These are phyloP conservation scores for Lepus oiostolus DNA, from an alignment of 2,797 vertebrate species.

Conservation along the genomic window DNA sequence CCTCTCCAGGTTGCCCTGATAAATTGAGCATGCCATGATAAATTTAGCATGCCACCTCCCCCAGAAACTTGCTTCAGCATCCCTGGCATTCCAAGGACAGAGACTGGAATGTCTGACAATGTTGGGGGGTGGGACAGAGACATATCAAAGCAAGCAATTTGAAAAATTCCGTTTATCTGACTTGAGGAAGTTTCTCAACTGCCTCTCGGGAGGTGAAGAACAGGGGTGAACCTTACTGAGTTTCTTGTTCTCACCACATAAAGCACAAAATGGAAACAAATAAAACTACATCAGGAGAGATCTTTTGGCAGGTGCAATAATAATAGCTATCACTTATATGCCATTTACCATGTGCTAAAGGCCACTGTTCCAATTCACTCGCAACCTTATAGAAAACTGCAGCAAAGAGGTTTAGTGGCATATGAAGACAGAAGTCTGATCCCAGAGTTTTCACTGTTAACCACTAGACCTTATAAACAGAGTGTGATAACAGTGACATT, in stretches of 20 bases:
- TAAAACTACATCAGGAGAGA: not conserved
- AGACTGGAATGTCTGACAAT: not conserved
- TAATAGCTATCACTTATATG: not conserved
- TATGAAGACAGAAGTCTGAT: not conserved
- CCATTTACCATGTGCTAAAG: not conserved
- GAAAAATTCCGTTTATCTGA: conserved; percentile 1
- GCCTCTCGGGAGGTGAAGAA: not conserved
- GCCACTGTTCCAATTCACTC: not conserved
- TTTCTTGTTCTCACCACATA: not conserved
- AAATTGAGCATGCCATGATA: not conserved
- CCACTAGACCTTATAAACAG: not conserved
- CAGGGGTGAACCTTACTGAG: not conserved
- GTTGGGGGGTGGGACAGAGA: not conserved
- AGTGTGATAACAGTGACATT: not conserved
- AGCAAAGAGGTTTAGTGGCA: not conserved
- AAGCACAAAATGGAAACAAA: not conserved
- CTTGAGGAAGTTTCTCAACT: conserved; percentile 40
- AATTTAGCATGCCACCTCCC: not conserved
- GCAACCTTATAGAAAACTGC: not conserved
- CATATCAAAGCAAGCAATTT: not conserved
- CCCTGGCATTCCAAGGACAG: not conserved
- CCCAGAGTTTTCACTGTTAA: not conserved
- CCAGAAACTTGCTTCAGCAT: not conserved
- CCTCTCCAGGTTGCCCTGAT: not conserved
- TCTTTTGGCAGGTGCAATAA: not conserved